phyloP scores from a whole-genome alignment of 2,113 vertebrate genomes.

The Alligator sinensis region DNA sequence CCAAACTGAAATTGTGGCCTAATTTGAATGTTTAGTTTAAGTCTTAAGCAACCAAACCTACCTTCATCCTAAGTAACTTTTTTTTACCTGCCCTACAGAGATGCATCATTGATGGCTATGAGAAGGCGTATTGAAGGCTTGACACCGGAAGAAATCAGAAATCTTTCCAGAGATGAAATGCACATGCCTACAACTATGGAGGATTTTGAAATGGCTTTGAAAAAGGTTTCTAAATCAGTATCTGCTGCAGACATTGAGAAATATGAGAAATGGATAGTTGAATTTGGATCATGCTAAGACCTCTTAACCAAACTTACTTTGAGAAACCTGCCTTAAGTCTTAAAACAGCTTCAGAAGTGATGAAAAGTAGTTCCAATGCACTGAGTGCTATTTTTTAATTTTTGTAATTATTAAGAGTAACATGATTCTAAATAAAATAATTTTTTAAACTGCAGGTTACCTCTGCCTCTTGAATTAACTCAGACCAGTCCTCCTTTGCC shows the following conservation, averaged over 20 bases:
- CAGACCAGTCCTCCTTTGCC: not conserved
- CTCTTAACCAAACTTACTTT: constrained; percentile 34
- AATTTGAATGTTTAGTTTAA: not conserved
- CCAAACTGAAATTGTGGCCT: not conserved
- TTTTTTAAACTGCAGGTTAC: constrained; percentile 72
- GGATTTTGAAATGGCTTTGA: constrained; percentile 95
- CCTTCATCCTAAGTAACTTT: not conserved
- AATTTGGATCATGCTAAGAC: constrained; percentile 95
- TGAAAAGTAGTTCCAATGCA: constrained; percentile 67
- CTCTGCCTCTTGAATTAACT: not conserved
- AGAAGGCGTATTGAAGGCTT: constrained; percentile 95
- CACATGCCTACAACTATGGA: constrained; percentile 99
- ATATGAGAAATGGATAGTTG: constrained; percentile 96
- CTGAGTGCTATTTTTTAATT: constrained; percentile 79
- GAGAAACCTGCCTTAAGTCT: constrained; percentile 72
- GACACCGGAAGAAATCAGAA: constrained; percentile 96
- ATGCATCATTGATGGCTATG: constrained; percentile 99
- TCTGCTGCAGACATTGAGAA: constrained; percentile 95
- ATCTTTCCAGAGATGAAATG: constrained; percentile 96
- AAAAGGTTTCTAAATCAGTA: constrained; percentile 97
- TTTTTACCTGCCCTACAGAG: constrained; percentile 77
- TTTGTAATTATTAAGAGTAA: constrained; percentile 76
- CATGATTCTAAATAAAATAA: constrained; percentile 76
- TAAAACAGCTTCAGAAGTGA: constrained; percentile 74
- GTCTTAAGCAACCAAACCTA: not conserved